Conservation (phyloP, 2,113 vertebrate genomes). For the Phrynocephalus versicolor region DNA sequence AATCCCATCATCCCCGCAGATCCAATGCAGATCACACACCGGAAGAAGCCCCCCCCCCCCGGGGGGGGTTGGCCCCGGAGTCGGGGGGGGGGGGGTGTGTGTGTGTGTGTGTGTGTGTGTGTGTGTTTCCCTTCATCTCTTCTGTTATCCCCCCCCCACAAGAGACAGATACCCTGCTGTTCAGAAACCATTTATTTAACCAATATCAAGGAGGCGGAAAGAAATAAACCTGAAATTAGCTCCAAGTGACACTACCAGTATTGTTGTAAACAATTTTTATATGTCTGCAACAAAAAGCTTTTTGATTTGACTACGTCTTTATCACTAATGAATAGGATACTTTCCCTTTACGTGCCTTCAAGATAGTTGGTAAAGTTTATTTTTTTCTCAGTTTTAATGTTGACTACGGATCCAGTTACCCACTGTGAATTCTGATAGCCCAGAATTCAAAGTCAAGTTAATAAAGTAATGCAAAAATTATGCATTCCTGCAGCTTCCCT, state of each 20-base stretch:
- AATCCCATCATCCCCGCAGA: not conserved
- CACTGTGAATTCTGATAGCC: not conserved
- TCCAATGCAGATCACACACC: not conserved
- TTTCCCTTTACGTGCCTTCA: not conserved
- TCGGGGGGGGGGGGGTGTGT: too few relatives aligned
- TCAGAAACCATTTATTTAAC: not conserved
- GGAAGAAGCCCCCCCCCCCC: too few relatives aligned
- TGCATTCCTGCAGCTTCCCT: not conserved
- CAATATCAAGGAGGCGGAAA: not conserved
- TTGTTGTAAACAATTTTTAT: not conserved
- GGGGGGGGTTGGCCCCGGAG: too few relatives aligned
- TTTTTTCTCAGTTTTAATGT: not conserved
- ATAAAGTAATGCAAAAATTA: not conserved
- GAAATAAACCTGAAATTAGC: not conserved
- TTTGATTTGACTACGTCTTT: not conserved
- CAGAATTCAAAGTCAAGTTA: too few relatives aligned
- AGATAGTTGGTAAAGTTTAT: not conserved
- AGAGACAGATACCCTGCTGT: not conserved
- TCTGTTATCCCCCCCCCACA: not conserved
- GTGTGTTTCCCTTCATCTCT: not conserved
- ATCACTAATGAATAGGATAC: not conserved
- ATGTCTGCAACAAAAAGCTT: not conserved
- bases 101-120: too few relatives aligned
- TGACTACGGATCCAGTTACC: not conserved
- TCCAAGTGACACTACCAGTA: not conserved